Base-by-base conservation (phyloP, 2,797 vertebrate genomes). In the Echiichthys vipera region DNA sequence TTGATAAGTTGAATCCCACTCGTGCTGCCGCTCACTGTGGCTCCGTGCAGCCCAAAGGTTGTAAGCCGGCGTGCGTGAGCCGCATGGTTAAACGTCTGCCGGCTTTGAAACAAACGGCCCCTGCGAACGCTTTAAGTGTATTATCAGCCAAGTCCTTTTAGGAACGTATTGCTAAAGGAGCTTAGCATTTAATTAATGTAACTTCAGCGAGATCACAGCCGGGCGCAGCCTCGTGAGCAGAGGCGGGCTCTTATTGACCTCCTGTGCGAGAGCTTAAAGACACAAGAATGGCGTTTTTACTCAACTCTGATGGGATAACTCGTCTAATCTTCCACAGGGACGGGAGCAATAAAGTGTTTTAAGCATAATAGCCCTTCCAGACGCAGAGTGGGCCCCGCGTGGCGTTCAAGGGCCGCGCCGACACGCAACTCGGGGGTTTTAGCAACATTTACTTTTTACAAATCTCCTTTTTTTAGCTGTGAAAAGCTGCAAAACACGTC, bases 131-230 rank as follows among this genome's bases (percentile, higher is more conserved):
- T 95, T 95, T 96, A 97, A 98, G 97, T 97, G 96, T 96, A 97
- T 98, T 97, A 98, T 97, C 96, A 95, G 95, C 93, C 95, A 95
- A 96, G 96, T 97, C 97, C 97, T 97, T 97, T 97, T 95, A 96
- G 94, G 96, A 96, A 95, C 95, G 95, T 95, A 95, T 96, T 96
- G 97, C 97, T 96, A 96, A 97, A 99, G 97, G 95, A 98, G 97
- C 96, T 99, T 98, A 98, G 96, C 96, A 97, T 98, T 90, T 98
- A 97, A 98, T 98, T 97, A 98, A 97, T 98, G 97, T 98, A 98
- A 98, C 96, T 97, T 96, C 94, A 95, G 96, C 93, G 93, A 97
- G 97, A 98, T 97, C 96, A 97, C 97, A 96, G 94, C 95, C 94
- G 94, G 95, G 94, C 95, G n/a, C 95, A 92, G 95, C 93, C 96